Evolutionary conservation across 2,888 invertebrate genomes (phyloP), one percentile per base, ranked within the genome.

Genomic region (Protonemura montana): DNA sequence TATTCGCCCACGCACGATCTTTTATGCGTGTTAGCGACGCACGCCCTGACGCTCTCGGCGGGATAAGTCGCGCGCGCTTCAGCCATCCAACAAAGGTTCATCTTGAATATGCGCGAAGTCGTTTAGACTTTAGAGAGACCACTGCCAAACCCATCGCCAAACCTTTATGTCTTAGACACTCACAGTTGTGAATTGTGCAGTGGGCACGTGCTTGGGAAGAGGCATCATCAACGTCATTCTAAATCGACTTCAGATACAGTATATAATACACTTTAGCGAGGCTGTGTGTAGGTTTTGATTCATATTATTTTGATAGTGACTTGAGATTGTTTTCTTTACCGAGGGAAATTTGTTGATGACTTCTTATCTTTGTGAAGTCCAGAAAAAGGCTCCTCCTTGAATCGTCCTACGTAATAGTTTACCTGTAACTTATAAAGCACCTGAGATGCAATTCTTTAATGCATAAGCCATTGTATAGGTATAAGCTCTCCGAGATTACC

Each of bases 361-460:
- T 59, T 35, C 13, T 59, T 59, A 59, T 59, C 59, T 59, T 59
- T 10, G 21, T 59, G 59, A 21, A 59, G 59, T 59, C 59, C 59
- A 59, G 59, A 59, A 59, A 35, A 59, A 59, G 59, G 59, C 59
- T 59, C 59, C 59, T 59, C 59, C 59, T 59, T 59, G 59, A 21
- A 59, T 59, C 59, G 7, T 59, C 59, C 59, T 59, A 59, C 59
- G 59, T 59, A 59, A 59, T 59, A 59, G 59, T 59, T 21, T 7
- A 2, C 3, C 35, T 35, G 35, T n/a, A n/a, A n/a, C n/a, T n/a
- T n/a, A n/a, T n/a, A n/a, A n/a, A n/a, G n/a, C n/a, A n/a, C 41
- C 13, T 13, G 41, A 41, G 41, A 41, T 59, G 59, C 59, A 59
- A 21, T 59, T 10, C 59, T 35, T 6, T 6, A 59, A 59, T 59